Percentiles rank a stretch among this genome's conserved stretches.
phyloP scores from a whole-genome alignment of 1,140 invertebrate genomes.

The Cotesia vestalis region DNA sequence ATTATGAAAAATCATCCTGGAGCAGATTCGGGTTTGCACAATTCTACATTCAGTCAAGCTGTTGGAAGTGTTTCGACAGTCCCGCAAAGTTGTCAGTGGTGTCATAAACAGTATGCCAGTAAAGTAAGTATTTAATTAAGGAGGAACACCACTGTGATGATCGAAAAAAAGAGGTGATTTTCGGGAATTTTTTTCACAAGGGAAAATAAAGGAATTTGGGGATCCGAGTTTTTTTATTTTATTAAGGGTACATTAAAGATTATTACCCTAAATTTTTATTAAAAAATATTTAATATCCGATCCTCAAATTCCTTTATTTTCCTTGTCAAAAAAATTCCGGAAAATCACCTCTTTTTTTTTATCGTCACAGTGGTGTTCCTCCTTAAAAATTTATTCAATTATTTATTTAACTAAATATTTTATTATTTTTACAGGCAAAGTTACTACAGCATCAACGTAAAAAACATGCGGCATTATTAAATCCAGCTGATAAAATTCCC shows the following conservation, averaged over 20 bases:
- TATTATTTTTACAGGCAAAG: conserved; percentile 68
- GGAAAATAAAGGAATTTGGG: no score
- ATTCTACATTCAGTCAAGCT: conserved; percentile 75
- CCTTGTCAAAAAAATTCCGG: no score
- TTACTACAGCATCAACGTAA: conserved; percentile 83
- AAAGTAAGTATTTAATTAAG: conserved; percentile 60
- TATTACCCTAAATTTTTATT: no score
- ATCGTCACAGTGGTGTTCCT: no score
- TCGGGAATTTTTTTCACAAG: no score
- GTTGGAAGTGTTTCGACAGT: conserved; percentile 78
- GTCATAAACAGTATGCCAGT: conserved; percentile 85
- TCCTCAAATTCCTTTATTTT: no score
- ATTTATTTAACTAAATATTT: neutral
- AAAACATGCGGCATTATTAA: conserved; percentile 70
- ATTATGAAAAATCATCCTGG: conserved; percentile 89
- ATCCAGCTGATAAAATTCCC: conserved; percentile 61
- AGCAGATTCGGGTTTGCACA: conserved; percentile 65
- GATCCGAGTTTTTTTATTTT: no score
- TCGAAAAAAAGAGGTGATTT: neutral
- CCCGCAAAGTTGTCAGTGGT: conserved; percentile 81
- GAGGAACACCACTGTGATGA: no score
- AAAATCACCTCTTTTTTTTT: no score
- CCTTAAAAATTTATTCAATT: neutral
- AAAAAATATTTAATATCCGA: no score
- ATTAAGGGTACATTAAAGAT: no score